These are phyloP conservation scores for Aurelia aurita DNA, from an alignment of 30 jellyfish, hydroid and myxozoan genomes.

Conservation along the genomic window DNA sequence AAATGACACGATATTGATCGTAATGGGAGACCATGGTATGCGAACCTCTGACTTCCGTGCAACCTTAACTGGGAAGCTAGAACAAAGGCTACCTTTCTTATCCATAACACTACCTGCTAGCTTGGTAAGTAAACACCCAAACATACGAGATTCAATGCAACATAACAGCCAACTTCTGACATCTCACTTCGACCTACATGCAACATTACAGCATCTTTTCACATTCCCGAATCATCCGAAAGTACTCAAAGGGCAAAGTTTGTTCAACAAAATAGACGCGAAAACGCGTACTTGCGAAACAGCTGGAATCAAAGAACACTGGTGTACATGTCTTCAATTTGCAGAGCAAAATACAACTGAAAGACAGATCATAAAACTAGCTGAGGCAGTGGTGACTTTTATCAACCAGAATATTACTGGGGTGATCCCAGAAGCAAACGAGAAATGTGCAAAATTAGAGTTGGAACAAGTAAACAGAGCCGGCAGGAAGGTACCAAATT, in stretches of 20 bases:
- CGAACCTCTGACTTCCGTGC: conserved; percentile 17
- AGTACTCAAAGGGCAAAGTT: conserved; percentile 58
- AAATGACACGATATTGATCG: conserved; percentile 27
- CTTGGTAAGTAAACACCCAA: conserved; percentile 11
- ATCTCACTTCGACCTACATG: conserved; percentile 62
- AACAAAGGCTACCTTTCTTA: conserved; percentile 59
- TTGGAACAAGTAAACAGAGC: conserved; percentile 22
- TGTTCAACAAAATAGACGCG: conserved; percentile 61
- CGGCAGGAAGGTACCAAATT: conserved; percentile 5
- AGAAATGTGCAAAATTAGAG: background rate
- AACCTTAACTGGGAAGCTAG: conserved; percentile 55
- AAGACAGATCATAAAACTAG: background rate
- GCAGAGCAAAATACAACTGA: background rate
- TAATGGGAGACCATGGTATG: conserved; percentile 65
- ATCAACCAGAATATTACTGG: background rate
- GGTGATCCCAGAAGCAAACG: background rate
- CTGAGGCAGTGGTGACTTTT: background rate
- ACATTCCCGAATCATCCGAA: conserved; percentile 37
- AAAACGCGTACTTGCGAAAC: conserved; percentile 55
- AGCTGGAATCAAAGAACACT: conserved; percentile 69
- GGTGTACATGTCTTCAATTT: conserved; percentile 77
- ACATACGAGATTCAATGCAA: background rate
- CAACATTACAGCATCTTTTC: conserved; percentile 55
- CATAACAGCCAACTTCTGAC: conserved; percentile 39
- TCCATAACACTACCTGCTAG: conserved; percentile 48